Conservation (phyloP, 2,888 invertebrate genomes). For the Anagyrus pseudococci region DNA sequence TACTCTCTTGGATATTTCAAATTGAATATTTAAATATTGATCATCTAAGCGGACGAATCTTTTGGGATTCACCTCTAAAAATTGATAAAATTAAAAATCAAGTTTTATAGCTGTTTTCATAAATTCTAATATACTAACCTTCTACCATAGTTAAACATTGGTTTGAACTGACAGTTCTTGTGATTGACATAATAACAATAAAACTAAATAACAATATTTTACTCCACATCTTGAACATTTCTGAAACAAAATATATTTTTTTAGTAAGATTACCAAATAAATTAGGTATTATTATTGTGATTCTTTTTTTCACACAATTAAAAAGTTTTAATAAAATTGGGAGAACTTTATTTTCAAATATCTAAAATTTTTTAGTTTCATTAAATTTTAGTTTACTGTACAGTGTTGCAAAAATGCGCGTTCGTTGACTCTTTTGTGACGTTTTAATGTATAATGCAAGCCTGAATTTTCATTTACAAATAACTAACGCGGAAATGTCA, state of each 20-base stretch:
- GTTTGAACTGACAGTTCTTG: conserved; percentile 44
- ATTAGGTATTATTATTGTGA: too few species aligned
- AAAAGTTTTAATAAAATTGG: too few species aligned
- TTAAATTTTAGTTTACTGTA: too few species aligned
- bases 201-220: conserved; percentile 43
- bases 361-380: too few species aligned
- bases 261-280: background rate
- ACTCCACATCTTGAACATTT: conserved; percentile 47
- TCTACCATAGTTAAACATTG: conserved; percentile 51
- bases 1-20: conserved; percentile 66
- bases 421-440: too few species aligned
- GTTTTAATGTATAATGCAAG: too few species aligned
- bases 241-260: conserved; percentile 15
- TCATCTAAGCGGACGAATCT: conserved; percentile 60
- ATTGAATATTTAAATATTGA: conserved; percentile 59
- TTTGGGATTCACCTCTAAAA: conserved; percentile 64
- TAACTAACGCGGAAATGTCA: too few species aligned
- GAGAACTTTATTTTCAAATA: too few species aligned
- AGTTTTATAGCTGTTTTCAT: background rate
- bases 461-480: too few species aligned
- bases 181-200: conserved; percentile 43
- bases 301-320: too few species aligned
- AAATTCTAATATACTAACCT: conserved; percentile 43
- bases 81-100: background rate
- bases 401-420: too few species aligned